These are phyloP conservation scores for Vollenhovia emeryi DNA, from an alignment of 1,140 invertebrate genomes.

Conservation along the genomic window DNA sequence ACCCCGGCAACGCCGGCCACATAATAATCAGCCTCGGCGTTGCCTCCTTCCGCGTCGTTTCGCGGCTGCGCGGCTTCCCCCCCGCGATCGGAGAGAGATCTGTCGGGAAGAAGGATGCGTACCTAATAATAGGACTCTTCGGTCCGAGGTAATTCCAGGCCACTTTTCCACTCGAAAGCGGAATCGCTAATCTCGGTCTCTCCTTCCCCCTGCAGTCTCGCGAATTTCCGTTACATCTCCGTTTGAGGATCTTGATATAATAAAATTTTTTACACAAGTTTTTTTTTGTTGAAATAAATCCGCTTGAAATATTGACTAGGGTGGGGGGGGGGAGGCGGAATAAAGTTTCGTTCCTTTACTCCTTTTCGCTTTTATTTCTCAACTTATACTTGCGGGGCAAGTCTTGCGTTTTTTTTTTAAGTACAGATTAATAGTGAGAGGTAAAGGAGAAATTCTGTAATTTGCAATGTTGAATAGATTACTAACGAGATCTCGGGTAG, in stretches of 20 bases:
- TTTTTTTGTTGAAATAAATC: background rate
- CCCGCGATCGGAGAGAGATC: no score
- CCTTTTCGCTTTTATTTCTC: background rate
- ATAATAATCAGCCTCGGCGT: background rate
- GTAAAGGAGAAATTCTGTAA: background rate
- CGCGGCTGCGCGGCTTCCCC: no score
- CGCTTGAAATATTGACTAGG: background rate
- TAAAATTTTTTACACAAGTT: background rate
- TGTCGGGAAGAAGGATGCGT: background rate
- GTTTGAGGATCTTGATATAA: background rate
- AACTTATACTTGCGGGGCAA: background rate
- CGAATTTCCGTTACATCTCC: background rate
- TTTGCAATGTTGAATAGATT: slow-evolving; percentile 4
- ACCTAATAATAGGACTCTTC: background rate
- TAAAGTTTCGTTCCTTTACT: background rate
- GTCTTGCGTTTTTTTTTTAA: background rate
- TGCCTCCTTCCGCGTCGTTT: background rate
- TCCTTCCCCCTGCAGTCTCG: background rate
- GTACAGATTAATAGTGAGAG: background rate
- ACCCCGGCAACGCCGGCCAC: background rate
- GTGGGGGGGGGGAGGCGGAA: no score
- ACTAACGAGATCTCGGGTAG: background rate
- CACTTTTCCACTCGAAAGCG: background rate
- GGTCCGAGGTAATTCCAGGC: background rate
- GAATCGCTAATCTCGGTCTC: background rate